phyloP scores from a whole-genome alignment of 2,797 vertebrate genomes.

The Sciurus vulgaris region DNA sequence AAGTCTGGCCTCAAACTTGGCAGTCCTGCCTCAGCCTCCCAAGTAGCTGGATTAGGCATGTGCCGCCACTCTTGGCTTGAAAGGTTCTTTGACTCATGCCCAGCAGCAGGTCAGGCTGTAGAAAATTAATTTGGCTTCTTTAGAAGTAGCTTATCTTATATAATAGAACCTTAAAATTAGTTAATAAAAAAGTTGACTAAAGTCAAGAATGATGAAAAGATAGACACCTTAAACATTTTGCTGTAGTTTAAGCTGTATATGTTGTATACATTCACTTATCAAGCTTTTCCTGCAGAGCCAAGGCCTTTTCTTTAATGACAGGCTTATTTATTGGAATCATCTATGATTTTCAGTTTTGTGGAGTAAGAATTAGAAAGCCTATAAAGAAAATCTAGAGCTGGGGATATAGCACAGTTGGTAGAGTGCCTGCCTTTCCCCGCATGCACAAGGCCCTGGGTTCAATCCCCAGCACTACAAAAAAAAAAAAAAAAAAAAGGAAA shows the following conservation, averaged over 20 bases:
- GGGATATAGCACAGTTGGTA: no score
- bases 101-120: not conserved
- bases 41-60: no score
- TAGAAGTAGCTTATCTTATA: not conserved
- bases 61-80: not conserved
- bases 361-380: not conserved
- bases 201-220: slow-evolving; percentile 7
- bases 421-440: no score
- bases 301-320: slow-evolving; percentile 9
- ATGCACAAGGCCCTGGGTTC: no score
- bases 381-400: not conserved
- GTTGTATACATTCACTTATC: not conserved
- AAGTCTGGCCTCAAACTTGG: no score
- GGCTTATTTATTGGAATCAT: not conserved
- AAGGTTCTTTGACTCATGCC: not conserved
- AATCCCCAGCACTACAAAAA: no score
- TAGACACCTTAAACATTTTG: not conserved
- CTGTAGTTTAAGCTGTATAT: slow-evolving; percentile 19
- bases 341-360: slow-evolving; percentile 27
- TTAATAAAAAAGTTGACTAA: not conserved
- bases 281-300: not conserved
- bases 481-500: no score
- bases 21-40: no score
- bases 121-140: not conserved
- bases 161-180: not conserved